Evolutionary conservation across 2,113 vertebrate genomes (phyloP).

Genomic region (Tautogolabrus adspersus): DNA sequence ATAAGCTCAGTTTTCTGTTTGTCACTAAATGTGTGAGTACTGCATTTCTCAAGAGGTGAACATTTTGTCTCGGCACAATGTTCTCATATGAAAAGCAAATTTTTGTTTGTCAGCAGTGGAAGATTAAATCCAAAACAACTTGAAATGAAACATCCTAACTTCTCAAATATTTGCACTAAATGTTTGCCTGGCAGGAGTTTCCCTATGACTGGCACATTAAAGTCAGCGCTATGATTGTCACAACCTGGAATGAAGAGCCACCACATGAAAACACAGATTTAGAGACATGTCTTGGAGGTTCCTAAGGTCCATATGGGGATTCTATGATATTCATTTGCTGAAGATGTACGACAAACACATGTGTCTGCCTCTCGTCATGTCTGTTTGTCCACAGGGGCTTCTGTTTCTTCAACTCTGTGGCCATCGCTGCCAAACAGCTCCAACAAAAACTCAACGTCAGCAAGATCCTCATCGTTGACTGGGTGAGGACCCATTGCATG

Average conservation of each 20-base stretch:
- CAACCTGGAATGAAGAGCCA: slow-evolving; percentile 44
- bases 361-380: slow-evolving; percentile 61
- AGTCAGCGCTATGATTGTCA: slow-evolving; percentile 43
- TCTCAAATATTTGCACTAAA: slow-evolving; percentile 44
- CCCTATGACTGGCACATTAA: slow-evolving; percentile 24
- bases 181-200: slow-evolving; percentile 45
- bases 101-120: slow-evolving; percentile 55
- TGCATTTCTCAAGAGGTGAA: slow-evolving; percentile 30
- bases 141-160: slow-evolving; percentile 30
- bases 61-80: slow-evolving; percentile 37
- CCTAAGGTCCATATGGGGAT: slow-evolving; percentile 58
- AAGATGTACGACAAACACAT: slow-evolving; percentile 68
- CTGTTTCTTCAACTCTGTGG: slow-evolving; percentile 96
- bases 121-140: slow-evolving; percentile 23
- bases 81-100: slow-evolving; percentile 19
- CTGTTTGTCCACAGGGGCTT: slow-evolving; percentile 87
- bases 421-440: slow-evolving; percentile 90
- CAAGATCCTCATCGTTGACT: slow-evolving; percentile 97
- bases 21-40: slow-evolving; percentile 48
- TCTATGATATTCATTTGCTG: slow-evolving; percentile 57
- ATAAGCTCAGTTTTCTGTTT: slow-evolving; percentile 45
- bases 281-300: slow-evolving; percentile 53
- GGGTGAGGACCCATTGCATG: slow-evolving; percentile 84
- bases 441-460: slow-evolving; percentile 85
- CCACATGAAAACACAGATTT: slow-evolving; percentile 24